These are phyloP conservation scores for Halichoeres trimaculatus DNA, from an alignment of 2,113 vertebrate species.

Conservation along the genomic window DNA sequence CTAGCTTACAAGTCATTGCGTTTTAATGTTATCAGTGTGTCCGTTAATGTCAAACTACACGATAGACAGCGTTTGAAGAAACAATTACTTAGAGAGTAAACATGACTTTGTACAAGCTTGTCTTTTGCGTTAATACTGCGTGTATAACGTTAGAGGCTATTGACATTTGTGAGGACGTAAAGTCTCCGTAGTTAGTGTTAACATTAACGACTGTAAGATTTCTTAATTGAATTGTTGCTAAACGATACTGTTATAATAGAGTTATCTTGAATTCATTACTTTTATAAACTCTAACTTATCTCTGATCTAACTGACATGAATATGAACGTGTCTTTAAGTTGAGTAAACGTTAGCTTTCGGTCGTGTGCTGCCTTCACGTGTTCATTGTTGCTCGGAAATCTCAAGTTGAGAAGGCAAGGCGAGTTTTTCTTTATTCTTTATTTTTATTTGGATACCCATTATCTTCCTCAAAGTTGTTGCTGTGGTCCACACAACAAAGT, in stretches of 20 bases:
- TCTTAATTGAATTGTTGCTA: background rate
- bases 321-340: slow-evolving; percentile 5
- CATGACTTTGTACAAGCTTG: background rate
- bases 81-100: too few relatives aligned
- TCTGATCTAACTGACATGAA: background rate
- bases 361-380: background rate
- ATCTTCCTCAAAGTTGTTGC: too few relatives aligned
- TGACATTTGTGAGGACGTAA: slow-evolving; percentile 5
- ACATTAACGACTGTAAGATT: background rate
- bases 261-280: background rate
- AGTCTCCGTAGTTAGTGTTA: background rate
- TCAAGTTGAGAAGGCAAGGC: background rate
- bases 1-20: slow-evolving; percentile 3
- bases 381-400: background rate
- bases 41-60: background rate
- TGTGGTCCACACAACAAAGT: too few relatives aligned
- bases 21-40: background rate
- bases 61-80: background rate
- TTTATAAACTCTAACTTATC: background rate
- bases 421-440: too few relatives aligned
- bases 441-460: too few relatives aligned
- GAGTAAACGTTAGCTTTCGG: slow-evolving; percentile 17
- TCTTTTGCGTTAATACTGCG: background rate
- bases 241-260: background rate
- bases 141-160: background rate